Conservation (phyloP, 2,888 invertebrate species). For the Himalopsyche japonica region DNA sequence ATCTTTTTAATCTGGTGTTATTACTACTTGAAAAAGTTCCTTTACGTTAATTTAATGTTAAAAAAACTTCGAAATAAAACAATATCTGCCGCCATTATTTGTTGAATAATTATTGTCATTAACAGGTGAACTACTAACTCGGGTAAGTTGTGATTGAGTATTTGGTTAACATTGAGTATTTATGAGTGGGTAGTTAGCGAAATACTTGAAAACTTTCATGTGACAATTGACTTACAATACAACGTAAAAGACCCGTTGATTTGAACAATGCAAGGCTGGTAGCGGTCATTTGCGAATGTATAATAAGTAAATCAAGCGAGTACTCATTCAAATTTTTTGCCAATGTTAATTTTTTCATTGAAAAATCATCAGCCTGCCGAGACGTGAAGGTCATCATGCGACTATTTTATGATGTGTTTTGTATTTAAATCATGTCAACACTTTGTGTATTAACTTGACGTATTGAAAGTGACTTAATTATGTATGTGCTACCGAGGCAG, state of each 20-base stretch:
- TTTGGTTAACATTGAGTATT: no score
- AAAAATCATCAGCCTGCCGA: not conserved
- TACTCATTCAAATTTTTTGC: not conserved
- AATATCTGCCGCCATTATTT: no score
- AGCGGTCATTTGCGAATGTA: not conserved
- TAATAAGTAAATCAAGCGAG: not conserved
- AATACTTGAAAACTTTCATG: no score
- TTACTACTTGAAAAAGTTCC: no score
- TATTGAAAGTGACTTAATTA: not conserved
- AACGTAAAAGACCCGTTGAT: not conserved
- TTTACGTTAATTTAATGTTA: no score
- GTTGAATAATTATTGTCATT: no score
- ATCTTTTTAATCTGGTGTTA: no score
- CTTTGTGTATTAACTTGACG: not conserved
- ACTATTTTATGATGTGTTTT: not conserved
- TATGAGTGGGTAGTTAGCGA: no score
- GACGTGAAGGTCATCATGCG: not conserved
- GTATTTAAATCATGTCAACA: not conserved
- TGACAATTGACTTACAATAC: not conserved
- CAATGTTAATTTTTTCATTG: not conserved
- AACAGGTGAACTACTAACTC: no score
- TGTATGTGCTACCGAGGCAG: not conserved
- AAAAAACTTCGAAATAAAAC: no score
- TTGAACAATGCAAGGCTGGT: not conserved
- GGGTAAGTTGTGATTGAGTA: no score